Evolutionary conservation across 1,140 invertebrate species (phyloP).

Genomic region (Chironomus striatipennis): DNA sequence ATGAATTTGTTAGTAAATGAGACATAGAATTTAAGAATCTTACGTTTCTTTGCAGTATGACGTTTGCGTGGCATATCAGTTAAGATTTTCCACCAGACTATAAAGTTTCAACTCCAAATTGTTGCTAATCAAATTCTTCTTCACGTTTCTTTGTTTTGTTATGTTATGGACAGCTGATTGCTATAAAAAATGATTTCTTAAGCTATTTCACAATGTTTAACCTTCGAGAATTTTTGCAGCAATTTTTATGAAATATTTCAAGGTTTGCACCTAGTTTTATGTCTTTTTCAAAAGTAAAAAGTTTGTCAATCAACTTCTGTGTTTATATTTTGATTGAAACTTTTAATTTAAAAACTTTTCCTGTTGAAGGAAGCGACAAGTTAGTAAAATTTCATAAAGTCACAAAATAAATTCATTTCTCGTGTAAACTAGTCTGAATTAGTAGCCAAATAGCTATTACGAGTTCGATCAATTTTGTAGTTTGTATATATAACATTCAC

Average conservation of each 20-base stretch:
- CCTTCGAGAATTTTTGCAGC: background rate
- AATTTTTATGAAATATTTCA: background rate
- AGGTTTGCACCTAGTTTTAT: background rate
- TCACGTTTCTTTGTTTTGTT: background rate
- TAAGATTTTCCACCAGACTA: background rate
- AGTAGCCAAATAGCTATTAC: no score
- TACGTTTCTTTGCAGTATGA: constrained; percentile 4
- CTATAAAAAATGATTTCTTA: background rate
- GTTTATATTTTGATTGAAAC: background rate
- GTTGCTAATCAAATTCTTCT: constrained; percentile 17
- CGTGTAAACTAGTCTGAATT: background rate
- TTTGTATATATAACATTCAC: background rate
- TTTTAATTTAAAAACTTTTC: background rate
- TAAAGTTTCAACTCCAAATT: background rate
- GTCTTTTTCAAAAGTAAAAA: background rate
- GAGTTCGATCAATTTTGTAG: no score
- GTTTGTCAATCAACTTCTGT: background rate
- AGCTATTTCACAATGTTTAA: background rate
- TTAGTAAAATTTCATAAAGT: background rate
- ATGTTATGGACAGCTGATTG: background rate
- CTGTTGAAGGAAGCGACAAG: background rate
- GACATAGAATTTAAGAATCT: background rate
- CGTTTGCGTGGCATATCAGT: background rate
- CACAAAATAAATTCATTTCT: background rate
- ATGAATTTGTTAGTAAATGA: background rate